Conservation (phyloP, 2,113 vertebrate genomes). For the Tragelaphus imberbis region DNA sequence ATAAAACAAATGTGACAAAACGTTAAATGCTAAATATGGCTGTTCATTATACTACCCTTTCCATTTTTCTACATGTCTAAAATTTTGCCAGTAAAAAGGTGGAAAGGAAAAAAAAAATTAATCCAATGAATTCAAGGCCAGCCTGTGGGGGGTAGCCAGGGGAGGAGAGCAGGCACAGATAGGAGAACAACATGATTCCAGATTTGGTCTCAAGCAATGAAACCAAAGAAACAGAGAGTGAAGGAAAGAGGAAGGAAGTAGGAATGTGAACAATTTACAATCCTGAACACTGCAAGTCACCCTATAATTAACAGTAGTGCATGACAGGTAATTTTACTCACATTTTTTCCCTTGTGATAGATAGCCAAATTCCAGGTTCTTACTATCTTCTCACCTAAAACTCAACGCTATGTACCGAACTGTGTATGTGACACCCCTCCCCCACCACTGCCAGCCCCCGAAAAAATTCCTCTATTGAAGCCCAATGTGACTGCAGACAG, state of each 20-base stretch:
- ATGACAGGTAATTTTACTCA: background rate
- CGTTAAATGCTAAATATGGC: background rate
- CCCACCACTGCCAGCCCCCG: too few species aligned
- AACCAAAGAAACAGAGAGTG: background rate
- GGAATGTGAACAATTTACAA: background rate
- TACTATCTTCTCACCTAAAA: background rate
- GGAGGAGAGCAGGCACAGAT: background rate
- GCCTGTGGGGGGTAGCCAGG: background rate
- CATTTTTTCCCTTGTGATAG: background rate
- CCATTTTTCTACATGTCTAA: background rate
- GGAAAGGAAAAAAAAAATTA: background rate
- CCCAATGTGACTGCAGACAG: background rate
- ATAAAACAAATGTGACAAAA: background rate
- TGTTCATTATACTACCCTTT: background rate
- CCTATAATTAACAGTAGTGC: background rate
- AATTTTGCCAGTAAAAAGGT: background rate
- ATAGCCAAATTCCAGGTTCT: background rate
- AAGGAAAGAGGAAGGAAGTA: background rate
- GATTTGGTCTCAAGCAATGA: background rate
- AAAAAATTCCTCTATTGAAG: background rate
- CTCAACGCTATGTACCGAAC: background rate
- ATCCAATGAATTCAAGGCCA: background rate
- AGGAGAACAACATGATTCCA: background rate
- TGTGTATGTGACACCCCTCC: background rate
- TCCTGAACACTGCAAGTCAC: background rate